phyloP scores from a whole-genome alignment of 1,140 invertebrate genomes.

The Araneus ventricosus region DNA sequence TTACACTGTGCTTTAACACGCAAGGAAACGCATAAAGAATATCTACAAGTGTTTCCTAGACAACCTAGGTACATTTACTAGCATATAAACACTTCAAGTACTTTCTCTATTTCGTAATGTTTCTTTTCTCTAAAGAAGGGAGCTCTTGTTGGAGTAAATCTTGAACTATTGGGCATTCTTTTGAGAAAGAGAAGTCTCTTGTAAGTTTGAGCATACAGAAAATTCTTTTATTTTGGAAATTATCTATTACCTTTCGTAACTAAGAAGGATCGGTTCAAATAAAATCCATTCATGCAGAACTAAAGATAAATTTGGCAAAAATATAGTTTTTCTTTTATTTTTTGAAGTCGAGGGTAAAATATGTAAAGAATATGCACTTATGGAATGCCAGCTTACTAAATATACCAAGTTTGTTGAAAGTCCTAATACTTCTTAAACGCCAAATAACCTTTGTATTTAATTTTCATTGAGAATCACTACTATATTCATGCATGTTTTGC shows the following conservation, averaged over 20 bases:
- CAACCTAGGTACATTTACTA: conserved; percentile 9
- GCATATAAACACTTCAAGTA: conserved; percentile 15
- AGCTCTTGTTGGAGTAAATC: not conserved
- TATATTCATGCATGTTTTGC: too few relatives aligned
- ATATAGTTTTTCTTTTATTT: too few relatives aligned
- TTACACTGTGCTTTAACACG: conserved; percentile 9
- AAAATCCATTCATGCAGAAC: not conserved
- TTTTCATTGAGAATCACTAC: too few relatives aligned
- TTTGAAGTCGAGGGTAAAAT: too few relatives aligned
- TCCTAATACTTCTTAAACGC: too few relatives aligned
- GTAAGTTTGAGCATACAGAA: not conserved
- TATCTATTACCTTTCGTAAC: not conserved
- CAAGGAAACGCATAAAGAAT: not conserved
- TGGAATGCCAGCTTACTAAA: too few relatives aligned
- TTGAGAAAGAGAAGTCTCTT: not conserved
- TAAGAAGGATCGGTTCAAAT: not conserved
- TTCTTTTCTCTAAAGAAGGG: not conserved
- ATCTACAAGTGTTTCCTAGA: conserved; percentile 11
- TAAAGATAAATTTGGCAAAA: too few relatives aligned
- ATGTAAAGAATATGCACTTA: too few relatives aligned
- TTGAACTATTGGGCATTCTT: not conserved
- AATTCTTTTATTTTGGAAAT: not conserved
- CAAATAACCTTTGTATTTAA: too few relatives aligned
- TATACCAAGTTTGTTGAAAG: too few relatives aligned
- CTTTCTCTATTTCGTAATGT: not conserved